Conservation (phyloP, 2,113 vertebrate species). For the Apeltes quadracus region DNA sequence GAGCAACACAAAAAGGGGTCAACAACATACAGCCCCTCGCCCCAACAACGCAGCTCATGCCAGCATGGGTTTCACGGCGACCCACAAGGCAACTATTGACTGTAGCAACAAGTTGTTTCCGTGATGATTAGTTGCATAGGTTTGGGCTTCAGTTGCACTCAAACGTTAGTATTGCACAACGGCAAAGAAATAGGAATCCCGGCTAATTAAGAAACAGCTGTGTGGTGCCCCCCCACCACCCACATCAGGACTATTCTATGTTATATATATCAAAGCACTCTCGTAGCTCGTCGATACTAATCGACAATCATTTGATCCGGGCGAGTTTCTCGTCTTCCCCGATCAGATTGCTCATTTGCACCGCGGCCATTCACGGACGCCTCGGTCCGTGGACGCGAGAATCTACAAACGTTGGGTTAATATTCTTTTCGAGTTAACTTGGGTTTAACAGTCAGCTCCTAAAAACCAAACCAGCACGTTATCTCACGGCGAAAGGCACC, state of each 20-base stretch:
- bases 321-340: too few relatives aligned
- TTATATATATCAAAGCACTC: neutral
- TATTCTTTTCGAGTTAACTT: too few relatives aligned
- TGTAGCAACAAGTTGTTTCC: neutral
- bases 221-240: neutral
- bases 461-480: too few relatives aligned
- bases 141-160: neutral
- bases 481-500: too few relatives aligned
- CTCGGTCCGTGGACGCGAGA: too few relatives aligned
- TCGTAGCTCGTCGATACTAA: too few relatives aligned
- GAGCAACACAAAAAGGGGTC: constrained; percentile 9
- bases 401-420: too few relatives aligned
- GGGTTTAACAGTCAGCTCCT: too few relatives aligned
- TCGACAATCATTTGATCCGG: too few relatives aligned
- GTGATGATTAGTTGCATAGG: neutral
- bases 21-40: constrained; percentile 32
- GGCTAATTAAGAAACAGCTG: neutral
- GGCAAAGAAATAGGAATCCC: neutral
- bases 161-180: neutral
- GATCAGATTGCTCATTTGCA: too few relatives aligned
- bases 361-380: too few relatives aligned
- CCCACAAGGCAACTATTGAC: neutral
- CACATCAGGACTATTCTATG: neutral
- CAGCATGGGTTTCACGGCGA: constrained; percentile 4
- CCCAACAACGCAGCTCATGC: neutral